These are phyloP conservation scores for Melanostigma gelatinosum DNA, from an alignment of 2,113 vertebrate species.

Conservation along the genomic window DNA sequence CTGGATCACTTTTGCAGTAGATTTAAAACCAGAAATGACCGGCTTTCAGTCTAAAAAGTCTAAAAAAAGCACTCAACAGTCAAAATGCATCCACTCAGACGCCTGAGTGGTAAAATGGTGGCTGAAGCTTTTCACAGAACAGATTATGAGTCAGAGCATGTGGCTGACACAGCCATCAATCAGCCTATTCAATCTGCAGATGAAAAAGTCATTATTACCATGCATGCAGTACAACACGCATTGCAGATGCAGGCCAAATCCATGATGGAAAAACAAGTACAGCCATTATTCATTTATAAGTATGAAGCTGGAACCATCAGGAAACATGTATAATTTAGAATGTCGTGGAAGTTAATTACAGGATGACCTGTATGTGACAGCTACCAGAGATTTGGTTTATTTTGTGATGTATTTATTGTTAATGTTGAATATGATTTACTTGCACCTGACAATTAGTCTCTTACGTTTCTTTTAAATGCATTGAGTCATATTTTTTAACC, in stretches of 20 bases:
- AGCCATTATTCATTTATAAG: conserved; percentile 18
- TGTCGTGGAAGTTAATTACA: conserved; percentile 21
- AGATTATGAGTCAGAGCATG: conserved; percentile 78
- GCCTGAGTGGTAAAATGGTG: conserved; percentile 71
- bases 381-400: conserved; percentile 4
- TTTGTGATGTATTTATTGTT: conserved; percentile 27
- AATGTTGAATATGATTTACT: conserved; percentile 20
- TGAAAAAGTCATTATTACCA: conserved; percentile 60
- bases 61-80: conserved; percentile 12
- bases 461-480: background rate
- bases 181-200: conserved; percentile 60
- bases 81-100: conserved; percentile 55
- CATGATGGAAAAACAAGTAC: conserved; percentile 26
- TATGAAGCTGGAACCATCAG: conserved; percentile 16
- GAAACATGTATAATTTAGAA: conserved; percentile 8
- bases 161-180: conserved; percentile 71
- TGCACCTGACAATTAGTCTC: background rate
- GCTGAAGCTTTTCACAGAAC: conserved; percentile 67
- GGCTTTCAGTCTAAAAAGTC: conserved; percentile 12
- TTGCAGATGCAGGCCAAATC: conserved; percentile 30
- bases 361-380: conserved; percentile 9
- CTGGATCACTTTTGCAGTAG: background rate
- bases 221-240: conserved; percentile 24
- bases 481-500: background rate
- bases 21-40: conserved; percentile 3